Evolutionary conservation across 2,888 invertebrate species (phyloP).

Genomic region (Margaritifera margaritifera): DNA sequence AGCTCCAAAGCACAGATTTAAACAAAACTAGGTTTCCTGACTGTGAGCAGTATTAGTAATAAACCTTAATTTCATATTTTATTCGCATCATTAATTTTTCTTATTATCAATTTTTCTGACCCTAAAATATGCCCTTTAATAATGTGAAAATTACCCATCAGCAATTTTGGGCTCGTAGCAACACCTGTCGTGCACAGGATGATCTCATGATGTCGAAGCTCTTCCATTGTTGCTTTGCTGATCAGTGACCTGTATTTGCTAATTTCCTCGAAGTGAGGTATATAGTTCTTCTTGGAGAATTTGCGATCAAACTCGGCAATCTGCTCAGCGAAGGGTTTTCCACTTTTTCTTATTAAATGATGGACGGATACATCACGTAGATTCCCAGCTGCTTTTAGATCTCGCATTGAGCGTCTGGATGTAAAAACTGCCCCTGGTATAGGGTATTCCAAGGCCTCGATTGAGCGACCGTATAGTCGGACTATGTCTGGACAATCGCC

Average conservation of each 20-base stretch:
- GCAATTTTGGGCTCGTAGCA: slow-evolving; percentile 25
- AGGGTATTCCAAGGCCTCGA: slow-evolving; percentile 47
- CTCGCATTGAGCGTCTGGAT: slow-evolving; percentile 5
- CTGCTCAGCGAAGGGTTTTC: slow-evolving; percentile 22
- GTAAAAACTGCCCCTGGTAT: slow-evolving; percentile 36
- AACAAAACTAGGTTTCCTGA: no score
- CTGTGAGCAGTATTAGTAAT: no score
- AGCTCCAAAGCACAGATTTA: no score
- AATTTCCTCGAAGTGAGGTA: slow-evolving; percentile 19
- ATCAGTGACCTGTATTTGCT: slow-evolving; percentile 19
- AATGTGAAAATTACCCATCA: background rate
- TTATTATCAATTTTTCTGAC: no score
- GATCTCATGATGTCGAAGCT: slow-evolving; percentile 42
- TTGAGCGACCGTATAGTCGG: slow-evolving; percentile 48
- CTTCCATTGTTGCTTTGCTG: slow-evolving; percentile 37
- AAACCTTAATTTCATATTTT: no score
- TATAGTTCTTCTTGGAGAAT: slow-evolving; percentile 21
- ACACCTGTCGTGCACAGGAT: slow-evolving; percentile 56
- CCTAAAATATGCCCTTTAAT: no score
- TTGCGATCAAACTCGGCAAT: slow-evolving; percentile 23
- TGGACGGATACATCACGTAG: slow-evolving; percentile 44
- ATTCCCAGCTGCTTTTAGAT: slow-evolving; percentile 18
- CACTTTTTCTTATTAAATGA: slow-evolving; percentile 42
- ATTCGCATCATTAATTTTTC: no score
- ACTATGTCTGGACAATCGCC: slow-evolving; percentile 39